Evolutionary conservation across 2,797 vertebrate species (phyloP).

Genomic region (Eospalax fontanierii): DNA sequence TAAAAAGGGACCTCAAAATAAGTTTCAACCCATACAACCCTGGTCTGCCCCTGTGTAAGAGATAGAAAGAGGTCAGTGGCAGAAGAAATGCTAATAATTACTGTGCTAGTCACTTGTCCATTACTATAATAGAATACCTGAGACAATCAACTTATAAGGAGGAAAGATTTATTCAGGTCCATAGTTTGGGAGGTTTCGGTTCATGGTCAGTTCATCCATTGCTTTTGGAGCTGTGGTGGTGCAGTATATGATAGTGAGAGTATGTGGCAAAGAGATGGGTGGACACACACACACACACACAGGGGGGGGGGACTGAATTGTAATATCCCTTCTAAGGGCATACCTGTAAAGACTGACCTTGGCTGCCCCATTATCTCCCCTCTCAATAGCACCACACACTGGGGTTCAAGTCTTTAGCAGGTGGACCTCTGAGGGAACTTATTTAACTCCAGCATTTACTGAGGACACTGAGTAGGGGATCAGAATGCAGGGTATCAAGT

Average conservation of each 20-base stretch:
- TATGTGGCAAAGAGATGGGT: not conserved
- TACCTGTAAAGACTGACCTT: not conserved
- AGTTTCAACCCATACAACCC: not conserved
- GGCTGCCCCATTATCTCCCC: too few relatives aligned
- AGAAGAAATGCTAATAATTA: not conserved
- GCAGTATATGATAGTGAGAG: not conserved
- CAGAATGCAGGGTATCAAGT: not conserved
- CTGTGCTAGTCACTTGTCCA: not conserved
- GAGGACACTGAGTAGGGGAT: not conserved
- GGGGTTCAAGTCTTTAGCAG: not conserved
- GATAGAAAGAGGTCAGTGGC: not conserved
- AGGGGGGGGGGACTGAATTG: not conserved
- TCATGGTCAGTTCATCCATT: too few relatives aligned
- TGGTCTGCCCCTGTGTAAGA: not conserved
- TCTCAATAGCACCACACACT: not conserved
- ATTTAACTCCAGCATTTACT: not conserved
- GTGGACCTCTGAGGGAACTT: not conserved
- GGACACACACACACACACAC: too few relatives aligned
- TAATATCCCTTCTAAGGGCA: not conserved
- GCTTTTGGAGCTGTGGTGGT: not conserved
- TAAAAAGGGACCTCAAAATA: not conserved
- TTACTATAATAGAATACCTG: not conserved
- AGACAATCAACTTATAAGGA: not conserved
- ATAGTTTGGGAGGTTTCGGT: not conserved
- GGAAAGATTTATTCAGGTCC: not conserved